These are phyloP conservation scores for Rhinopithecus roxellana DNA, from an alignment of 2,113 vertebrate genomes.

Conservation along the genomic window DNA sequence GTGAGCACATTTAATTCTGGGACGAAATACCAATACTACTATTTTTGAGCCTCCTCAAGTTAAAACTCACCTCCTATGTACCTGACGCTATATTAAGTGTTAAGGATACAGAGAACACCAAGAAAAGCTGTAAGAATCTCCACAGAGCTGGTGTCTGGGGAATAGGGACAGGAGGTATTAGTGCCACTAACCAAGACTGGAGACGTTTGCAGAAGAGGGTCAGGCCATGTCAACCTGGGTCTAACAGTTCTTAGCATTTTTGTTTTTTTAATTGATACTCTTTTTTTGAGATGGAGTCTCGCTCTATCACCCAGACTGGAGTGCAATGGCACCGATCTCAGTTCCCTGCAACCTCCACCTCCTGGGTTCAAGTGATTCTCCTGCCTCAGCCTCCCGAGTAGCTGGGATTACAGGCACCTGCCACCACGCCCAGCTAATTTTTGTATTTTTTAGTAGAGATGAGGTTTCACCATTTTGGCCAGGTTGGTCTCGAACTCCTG, in stretches of 20 bases:
- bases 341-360: too few relatives aligned
- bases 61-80: background rate
- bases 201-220: background rate
- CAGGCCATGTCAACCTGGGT: background rate
- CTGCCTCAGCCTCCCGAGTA: too few relatives aligned
- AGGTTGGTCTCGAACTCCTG: too few relatives aligned
- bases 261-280: background rate
- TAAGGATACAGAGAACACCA: too few relatives aligned
- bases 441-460: too few relatives aligned
- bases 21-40: background rate
- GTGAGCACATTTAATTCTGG: background rate
- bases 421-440: too few relatives aligned
- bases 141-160: too few relatives aligned
- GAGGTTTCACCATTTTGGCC: too few relatives aligned
- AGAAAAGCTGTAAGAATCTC: background rate
- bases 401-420: too few relatives aligned
- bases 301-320: too few relatives aligned
- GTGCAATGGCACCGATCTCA: too few relatives aligned
- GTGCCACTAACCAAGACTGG: background rate
- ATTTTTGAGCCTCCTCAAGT: background rate
- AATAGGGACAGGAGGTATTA: background rate
- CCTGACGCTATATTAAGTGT: background rate
- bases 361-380: too few relatives aligned
- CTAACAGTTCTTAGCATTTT: background rate
- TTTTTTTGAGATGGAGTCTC: background rate